Conservation (phyloP, 2,888 invertebrate species). For the Hirtodrosophila duncani region DNA sequence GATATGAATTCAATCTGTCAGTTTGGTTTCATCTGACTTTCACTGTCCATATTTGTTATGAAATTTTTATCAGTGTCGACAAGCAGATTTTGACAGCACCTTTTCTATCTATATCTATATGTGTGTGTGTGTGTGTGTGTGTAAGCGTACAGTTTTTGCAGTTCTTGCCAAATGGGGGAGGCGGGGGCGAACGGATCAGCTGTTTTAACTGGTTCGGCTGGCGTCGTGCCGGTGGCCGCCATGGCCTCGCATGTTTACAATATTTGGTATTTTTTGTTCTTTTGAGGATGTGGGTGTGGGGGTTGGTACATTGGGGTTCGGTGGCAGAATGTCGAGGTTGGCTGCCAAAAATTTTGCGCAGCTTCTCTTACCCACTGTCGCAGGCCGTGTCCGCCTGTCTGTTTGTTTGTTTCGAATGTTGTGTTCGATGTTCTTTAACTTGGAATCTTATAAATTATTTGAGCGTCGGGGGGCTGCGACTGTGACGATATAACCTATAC, state of each 20-base stretch:
- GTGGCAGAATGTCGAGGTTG: neutral
- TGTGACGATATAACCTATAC: constrained; percentile 47
- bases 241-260: constrained; percentile 63
- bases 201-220: constrained; percentile 35
- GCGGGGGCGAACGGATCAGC: constrained; percentile 38
- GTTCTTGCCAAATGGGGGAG: constrained; percentile 6
- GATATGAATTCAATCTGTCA: too few species aligned
- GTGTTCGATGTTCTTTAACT: constrained; percentile 55
- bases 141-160: constrained; percentile 3
- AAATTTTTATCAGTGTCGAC: too few species aligned
- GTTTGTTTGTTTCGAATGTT: too few species aligned
- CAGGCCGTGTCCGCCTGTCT: too few species aligned
- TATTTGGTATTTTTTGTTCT: constrained; percentile 13
- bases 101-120: neutral
- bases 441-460: constrained; percentile 56
- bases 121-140: constrained; percentile 1
- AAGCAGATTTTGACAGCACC: constrained; percentile 36
- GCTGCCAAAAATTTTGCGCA: constrained; percentile 19
- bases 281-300: neutral
- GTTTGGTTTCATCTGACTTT: too few species aligned
- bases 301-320: neutral
- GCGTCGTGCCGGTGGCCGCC: constrained; percentile 27
- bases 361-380: neutral
- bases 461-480: constrained; percentile 24
- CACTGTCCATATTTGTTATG: too few species aligned